Conservation (phyloP, 2,888 invertebrate species). For the Conus canariensis region DNA sequence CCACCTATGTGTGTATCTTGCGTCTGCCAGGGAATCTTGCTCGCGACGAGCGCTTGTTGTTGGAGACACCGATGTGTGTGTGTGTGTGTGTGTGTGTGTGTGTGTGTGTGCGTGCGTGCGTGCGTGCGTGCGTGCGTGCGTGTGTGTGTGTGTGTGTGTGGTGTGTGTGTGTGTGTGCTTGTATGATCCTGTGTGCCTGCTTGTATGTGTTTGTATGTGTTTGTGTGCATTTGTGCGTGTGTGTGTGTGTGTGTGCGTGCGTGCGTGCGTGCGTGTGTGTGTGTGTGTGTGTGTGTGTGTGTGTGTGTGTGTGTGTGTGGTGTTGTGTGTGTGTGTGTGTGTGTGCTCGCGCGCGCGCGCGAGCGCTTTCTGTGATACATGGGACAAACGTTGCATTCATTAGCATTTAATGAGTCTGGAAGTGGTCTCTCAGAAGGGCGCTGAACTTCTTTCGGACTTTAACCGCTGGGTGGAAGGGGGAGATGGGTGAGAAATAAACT, state of each 20-base stretch:
- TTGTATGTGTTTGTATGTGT: neutral
- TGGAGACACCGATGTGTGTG: neutral
- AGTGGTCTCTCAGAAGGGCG: too few relatives aligned
- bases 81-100: slow-evolving; percentile 2
- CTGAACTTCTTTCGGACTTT: too few relatives aligned
- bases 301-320: too few relatives aligned
- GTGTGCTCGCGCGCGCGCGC: too few relatives aligned
- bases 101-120: neutral
- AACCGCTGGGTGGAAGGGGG: too few relatives aligned
- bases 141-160: neutral
- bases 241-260: neutral
- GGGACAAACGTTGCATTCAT: too few relatives aligned
- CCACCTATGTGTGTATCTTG: neutral
- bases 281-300: neutral
- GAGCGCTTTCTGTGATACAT: too few relatives aligned
- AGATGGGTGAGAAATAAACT: too few relatives aligned
- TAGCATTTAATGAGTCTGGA: too few relatives aligned
- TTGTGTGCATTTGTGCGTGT: neutral
- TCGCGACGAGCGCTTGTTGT: too few relatives aligned
- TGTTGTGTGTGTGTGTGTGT: too few relatives aligned
- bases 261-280: neutral
- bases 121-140: neutral
- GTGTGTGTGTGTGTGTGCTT: neutral
- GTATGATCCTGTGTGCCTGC: neutral
- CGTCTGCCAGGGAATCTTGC: neutral